Conservation (phyloP, 2,113 vertebrate genomes). For the Polyodon spathula region DNA sequence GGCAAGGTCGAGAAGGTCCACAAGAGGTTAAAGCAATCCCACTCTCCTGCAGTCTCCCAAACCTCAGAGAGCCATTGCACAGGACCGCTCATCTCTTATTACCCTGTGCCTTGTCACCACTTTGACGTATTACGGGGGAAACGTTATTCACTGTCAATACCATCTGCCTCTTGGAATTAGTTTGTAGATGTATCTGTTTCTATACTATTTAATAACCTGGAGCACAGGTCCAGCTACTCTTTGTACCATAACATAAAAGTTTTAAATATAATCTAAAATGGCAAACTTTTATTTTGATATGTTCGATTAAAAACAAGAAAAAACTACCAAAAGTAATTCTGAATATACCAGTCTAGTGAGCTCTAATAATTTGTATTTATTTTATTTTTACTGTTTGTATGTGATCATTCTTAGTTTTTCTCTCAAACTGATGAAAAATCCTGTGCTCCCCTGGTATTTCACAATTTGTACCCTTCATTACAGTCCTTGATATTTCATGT, state of each 20-base stretch:
- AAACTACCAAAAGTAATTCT: no score
- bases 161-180: conserved; percentile 4
- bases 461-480: no score
- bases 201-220: conserved; percentile 9
- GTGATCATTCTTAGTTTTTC: no score
- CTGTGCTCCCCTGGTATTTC: no score
- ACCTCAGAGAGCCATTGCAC: conserved; percentile 10
- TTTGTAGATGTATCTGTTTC: conserved; percentile 15
- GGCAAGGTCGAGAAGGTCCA: no score
- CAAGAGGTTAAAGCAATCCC: conserved; percentile 6
- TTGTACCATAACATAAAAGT: conserved; percentile 11
- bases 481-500: no score
- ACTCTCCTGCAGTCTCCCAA: conserved; percentile 2
- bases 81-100: background rate
- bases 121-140: conserved; percentile 7
- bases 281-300: background rate
- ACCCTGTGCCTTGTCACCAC: conserved; percentile 2
- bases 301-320: conserved; percentile 16
- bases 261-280: conserved; percentile 12
- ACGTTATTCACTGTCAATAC: background rate
- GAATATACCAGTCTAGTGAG: no score
- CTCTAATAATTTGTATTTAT: no score
- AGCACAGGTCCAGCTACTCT: conserved; percentile 10
- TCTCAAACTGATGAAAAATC: no score
- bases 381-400: no score